phyloP scores from a whole-genome alignment of 64 coral and sea anemone species.

The Actinia equina region DNA sequence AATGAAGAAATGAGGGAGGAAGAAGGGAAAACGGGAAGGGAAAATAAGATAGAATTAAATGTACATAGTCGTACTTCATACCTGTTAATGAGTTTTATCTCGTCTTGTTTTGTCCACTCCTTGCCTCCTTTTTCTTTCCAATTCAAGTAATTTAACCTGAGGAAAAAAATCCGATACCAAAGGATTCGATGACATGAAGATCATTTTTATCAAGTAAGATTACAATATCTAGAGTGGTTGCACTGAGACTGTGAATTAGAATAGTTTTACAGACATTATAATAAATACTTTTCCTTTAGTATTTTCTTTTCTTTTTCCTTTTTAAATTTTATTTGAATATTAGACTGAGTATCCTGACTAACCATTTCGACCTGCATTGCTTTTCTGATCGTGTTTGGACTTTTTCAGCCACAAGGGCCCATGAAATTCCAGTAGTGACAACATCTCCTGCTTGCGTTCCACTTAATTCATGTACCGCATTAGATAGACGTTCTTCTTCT shows the following conservation, averaged over 20 bases:
- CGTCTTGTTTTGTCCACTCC: slow-evolving; percentile 98
- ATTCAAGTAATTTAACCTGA: slow-evolving; percentile 98
- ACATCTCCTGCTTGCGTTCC: slow-evolving; percentile 62
- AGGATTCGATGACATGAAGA: too few species aligned
- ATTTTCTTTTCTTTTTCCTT: background rate
- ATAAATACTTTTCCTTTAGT: background rate
- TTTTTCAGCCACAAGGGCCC: slow-evolving; percentile 73
- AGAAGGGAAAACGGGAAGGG: background rate
- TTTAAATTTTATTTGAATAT: too few species aligned
- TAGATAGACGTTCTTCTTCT: slow-evolving; percentile 85
- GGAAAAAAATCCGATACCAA: background rate
- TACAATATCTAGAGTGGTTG: too few species aligned
- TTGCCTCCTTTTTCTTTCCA: slow-evolving; percentile 98
- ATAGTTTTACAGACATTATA: too few species aligned
- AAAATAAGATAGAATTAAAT: too few species aligned
- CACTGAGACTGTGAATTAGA: too few species aligned
- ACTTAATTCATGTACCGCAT: slow-evolving; percentile 81
- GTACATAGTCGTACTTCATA: background rate
- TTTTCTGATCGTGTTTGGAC: slow-evolving; percentile 95
- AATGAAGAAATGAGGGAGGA: background rate
- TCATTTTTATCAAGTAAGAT: too few species aligned
- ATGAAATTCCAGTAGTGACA: slow-evolving; percentile 82
- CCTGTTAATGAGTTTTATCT: slow-evolving; percentile 96
- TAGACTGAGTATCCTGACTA: background rate
- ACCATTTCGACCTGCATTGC: slow-evolving; percentile 99